Conservation (phyloP, 35 echinoderm and acorn worm genomes). For the Anneissia japonica region DNA sequence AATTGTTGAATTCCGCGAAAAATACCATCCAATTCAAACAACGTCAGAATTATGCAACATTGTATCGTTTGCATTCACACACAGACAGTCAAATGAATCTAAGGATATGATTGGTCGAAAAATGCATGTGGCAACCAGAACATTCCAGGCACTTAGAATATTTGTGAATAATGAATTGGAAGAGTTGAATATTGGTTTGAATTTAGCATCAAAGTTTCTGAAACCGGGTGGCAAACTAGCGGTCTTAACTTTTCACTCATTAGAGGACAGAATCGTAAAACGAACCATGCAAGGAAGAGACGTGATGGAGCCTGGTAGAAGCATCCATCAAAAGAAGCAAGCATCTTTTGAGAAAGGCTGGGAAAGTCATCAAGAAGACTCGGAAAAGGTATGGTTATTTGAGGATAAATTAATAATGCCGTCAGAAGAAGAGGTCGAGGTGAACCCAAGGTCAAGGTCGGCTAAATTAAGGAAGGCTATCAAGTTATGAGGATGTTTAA, state of each 20-base stretch:
- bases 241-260: conserved; percentile 70
- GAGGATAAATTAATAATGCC: conserved; percentile 52
- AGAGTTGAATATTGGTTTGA: conserved; percentile 51
- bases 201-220: conserved; percentile 30
- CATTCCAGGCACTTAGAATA: conserved; percentile 81
- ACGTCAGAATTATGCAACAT: conserved; percentile 65
- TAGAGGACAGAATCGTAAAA: conserved; percentile 92
- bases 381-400: conserved; percentile 15
- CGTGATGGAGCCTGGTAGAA: conserved; percentile 51
- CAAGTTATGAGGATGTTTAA: conserved; percentile 52
- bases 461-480: conserved; percentile 84
- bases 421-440: conserved; percentile 49
- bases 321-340: conserved; percentile 27
- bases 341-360: neutral
- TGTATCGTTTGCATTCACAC: conserved; percentile 63
- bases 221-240: conserved; percentile 69
- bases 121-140: conserved; percentile 70
- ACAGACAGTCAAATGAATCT: conserved; percentile 27
- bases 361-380: conserved; percentile 6
- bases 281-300: conserved; percentile 64
- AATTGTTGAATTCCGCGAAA: conserved; percentile 78
- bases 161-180: conserved; percentile 96
- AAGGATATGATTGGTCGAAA: conserved; percentile 55
- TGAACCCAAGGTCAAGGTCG: conserved; percentile 80
- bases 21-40: conserved; percentile 54